Conservation (phyloP, 2,888 invertebrate species). For the Xestia rhomboidea region DNA sequence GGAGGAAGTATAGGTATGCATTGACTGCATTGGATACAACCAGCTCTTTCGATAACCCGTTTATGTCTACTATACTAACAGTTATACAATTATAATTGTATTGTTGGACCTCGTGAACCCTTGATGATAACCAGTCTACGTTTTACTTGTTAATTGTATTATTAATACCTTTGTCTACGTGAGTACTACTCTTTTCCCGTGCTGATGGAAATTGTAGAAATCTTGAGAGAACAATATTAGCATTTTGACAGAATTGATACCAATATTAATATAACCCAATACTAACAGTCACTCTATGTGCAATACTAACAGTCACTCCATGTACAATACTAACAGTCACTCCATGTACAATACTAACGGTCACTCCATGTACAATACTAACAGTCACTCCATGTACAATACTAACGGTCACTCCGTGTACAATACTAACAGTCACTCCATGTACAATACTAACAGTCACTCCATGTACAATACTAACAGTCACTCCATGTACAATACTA, state of each 20-base stretch:
- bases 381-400: too few species aligned
- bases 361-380: too few species aligned
- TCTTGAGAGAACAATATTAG: not conserved
- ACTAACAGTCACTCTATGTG: too few species aligned
- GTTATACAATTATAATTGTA: slow-evolving; percentile 13
- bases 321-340: too few species aligned
- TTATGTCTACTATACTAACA: slow-evolving; percentile 16
- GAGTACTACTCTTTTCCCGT: not conserved
- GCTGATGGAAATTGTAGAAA: not conserved
- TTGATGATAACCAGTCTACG: not conserved
- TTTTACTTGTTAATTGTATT: not conserved
- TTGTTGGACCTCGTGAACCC: slow-evolving; percentile 29
- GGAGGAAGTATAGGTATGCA: not conserved
- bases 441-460: too few species aligned
- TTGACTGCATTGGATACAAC: slow-evolving; percentile 42
- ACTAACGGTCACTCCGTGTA: too few species aligned
- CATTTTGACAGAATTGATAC: not conserved
- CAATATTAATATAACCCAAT: too few species aligned
- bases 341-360: too few species aligned
- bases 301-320: too few species aligned
- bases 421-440: too few species aligned
- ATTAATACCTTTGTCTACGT: not conserved
- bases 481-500: too few species aligned
- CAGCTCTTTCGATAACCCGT: slow-evolving; percentile 38
- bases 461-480: too few species aligned